Conservation (phyloP, 2,113 vertebrate genomes). For the Poeciliopsis turrubarensis region DNA sequence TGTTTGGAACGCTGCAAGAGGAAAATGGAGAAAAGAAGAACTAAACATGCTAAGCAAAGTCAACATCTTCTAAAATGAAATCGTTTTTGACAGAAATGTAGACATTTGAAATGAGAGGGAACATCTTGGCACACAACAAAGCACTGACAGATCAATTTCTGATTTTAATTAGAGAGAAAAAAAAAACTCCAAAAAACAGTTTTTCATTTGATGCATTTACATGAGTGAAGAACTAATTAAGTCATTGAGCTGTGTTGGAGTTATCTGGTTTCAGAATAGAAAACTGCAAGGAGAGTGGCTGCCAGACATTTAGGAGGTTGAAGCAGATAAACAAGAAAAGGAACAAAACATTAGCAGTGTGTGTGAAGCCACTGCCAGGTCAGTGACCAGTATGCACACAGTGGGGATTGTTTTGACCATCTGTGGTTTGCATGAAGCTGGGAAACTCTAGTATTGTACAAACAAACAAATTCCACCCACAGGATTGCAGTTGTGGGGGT, state of each 20-base stretch:
- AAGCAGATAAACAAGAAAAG: not conserved
- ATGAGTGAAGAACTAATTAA: not conserved
- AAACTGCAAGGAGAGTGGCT: not conserved
- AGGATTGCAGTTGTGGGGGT: too few relatives aligned
- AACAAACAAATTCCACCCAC: not conserved
- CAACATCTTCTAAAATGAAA: not conserved
- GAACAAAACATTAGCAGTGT: not conserved
- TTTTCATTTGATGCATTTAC: not conserved
- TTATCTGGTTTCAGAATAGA: not conserved
- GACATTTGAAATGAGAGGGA: not conserved
- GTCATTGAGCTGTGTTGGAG: not conserved
- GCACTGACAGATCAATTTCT: not conserved
- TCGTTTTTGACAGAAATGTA: not conserved
- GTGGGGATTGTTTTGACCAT: too few relatives aligned
- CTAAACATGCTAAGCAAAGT: not conserved
- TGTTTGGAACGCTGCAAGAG: conserved; percentile 21
- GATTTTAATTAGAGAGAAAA: not conserved
- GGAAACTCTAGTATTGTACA: not conserved
- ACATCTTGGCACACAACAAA: not conserved
- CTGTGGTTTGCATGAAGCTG: not conserved
- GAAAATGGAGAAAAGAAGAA: not conserved
- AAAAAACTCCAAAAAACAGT: not conserved
- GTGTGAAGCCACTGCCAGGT: too few relatives aligned
- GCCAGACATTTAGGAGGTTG: too few relatives aligned
- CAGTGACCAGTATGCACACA: too few relatives aligned